Base-by-base conservation (phyloP, 2,113 vertebrate species). In the Gopherus flavomarginatus region DNA sequence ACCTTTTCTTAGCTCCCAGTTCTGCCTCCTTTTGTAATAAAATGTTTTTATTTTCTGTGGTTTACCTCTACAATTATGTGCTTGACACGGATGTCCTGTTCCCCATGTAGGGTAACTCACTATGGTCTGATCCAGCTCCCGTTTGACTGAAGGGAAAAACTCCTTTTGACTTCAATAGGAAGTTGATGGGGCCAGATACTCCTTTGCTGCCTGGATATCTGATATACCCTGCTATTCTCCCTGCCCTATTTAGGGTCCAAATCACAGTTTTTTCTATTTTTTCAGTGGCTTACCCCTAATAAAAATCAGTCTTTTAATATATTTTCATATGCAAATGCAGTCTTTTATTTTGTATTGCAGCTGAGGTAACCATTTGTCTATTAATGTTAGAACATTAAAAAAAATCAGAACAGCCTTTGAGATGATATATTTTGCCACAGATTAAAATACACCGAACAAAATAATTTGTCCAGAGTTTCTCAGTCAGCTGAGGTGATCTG, bases 391-490 rank as follows among this genome's bases (percentile, higher is more conserved):
- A 9, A 89, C 42, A 50, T 1, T 21, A 49, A n/a, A 89, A 91
- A 93, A 29, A 10, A 75, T 10, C 44, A 91, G 24, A 69, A 14
- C 1, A 29, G 21, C 31, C 26, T 57, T 87, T 87, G 72, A 82
- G 75, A 11, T 29, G 14, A 87, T 57, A 57, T 81, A 54, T 82
- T 94, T 90, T 78, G 56, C 56, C 83, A 81, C 53, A 1, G 8
- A 72, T 95, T 83, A 90, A 94, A 95, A 84, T 54, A 72, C 11
- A 2, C 26, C 89, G 54, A 52, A 95, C 92, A 29, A 17, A 80
- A 2, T 11, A 56, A 16, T 1, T 89, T 83, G 81, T 14, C 59
- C 81, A 81, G 50, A 75, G 38, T 81, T 85, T 94, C 96, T 88
- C 88, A 59, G 52, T 81, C 44, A 85, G 16, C 38, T 81, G 50